Percentiles rank a stretch among this genome's conserved stretches.
Conservation (phyloP, 2,888 invertebrate species). For the Ariolimax columbianus region DNA sequence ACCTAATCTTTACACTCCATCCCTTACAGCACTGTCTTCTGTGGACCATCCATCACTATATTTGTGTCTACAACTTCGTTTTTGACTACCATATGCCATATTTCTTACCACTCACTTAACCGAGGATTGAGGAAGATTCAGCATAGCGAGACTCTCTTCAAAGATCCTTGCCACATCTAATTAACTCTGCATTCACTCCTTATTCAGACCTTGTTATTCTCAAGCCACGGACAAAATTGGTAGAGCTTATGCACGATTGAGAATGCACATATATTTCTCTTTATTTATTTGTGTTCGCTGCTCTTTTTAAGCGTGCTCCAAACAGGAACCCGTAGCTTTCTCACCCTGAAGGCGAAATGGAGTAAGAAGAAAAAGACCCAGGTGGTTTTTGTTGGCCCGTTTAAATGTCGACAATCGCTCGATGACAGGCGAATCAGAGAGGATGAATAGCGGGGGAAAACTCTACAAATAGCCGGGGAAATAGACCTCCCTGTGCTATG, state of each 20-base stretch:
- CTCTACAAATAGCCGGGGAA: too few species aligned
- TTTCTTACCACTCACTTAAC: too few species aligned
- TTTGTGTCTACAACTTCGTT: too few species aligned
- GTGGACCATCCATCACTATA: too few species aligned
- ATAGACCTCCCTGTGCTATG: too few species aligned
- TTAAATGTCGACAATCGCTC: neutral
- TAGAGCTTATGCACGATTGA: neutral
- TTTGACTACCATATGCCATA: too few species aligned
- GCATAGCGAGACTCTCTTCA: neutral
- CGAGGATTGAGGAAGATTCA: too few species aligned
- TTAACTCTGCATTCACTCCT: conserved; percentile 18
- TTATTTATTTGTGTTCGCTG: conserved; percentile 1
- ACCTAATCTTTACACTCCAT: too few species aligned
- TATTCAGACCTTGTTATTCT: conserved; percentile 10
- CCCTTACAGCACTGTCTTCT: too few species aligned
- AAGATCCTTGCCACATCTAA: neutral
- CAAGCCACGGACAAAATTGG: neutral
- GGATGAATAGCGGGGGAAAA: too few species aligned
- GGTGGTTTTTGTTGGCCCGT: neutral
- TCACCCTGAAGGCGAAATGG: neutral
- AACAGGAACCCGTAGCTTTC: neutral
- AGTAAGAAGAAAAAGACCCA: neutral
- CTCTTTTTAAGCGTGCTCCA: neutral
- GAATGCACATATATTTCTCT: conserved; percentile 1
- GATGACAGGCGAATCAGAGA: too few species aligned